Evolutionary conservation across 2,888 invertebrate genomes (phyloP), one percentile per base, ranked within the genome.

Genomic region (Lamellibrachia satsuma): DNA sequence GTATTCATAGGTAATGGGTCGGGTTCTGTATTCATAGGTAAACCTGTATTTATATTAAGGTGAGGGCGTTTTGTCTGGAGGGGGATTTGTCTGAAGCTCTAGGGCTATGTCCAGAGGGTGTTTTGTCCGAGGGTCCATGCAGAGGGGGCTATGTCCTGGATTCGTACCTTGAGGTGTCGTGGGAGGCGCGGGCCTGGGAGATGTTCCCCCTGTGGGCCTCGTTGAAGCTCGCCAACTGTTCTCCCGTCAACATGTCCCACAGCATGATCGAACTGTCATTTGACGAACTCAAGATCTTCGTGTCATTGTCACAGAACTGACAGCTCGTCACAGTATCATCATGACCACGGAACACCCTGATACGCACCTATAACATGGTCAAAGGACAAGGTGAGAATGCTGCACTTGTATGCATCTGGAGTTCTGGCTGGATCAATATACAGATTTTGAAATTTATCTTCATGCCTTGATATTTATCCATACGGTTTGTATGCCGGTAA

Each of bases 271-370:
- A 95, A 91, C 94, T 94, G 93, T 96, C 96, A 92, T 94, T 94
- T 7, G 96, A 96, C 7, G 95, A 94, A 52, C 95, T 95, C 11
- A 96, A 92, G n/a, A 96, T 94, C 92, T 94, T 95, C 27, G 92
- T 92, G 92, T 94, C 93, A 93, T 92, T 90, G 91, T 92, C 91
- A 75, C 95, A 94, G 94, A 95, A 95, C 93, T 95, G 95, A 93
- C 96, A 96, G 92, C 95, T 95, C 93, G 95, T 95, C 27, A 96
- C 95, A 91, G 95, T 93, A 90, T 95, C 95, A 92, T 92, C 94
- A 93, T 96, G 96, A 51, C 95, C 96, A 92, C 95, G 94, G n/a
- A 96, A 94, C 11, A 96, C 95, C 93, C 94, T 95, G 90, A 96
- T 95, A 92, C 95, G 94, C 39, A 96, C 96, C 96, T 96, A 93